These are phyloP conservation scores for Onychomys torridus DNA, from an alignment of 2,797 vertebrate species.

Conservation along the genomic window DNA sequence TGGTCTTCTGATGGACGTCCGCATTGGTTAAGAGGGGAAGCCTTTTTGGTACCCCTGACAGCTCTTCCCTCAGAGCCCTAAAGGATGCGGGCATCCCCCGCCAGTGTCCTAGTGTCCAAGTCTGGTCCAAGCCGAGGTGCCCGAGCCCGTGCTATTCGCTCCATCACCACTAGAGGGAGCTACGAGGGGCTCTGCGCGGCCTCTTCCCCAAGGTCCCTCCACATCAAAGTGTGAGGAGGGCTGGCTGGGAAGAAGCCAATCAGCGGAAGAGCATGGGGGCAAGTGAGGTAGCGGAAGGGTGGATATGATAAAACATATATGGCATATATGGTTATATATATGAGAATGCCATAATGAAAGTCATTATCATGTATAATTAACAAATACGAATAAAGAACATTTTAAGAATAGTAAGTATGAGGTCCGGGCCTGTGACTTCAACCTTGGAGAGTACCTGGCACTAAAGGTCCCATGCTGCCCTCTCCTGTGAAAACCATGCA, in stretches of 20 bases:
- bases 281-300: background rate
- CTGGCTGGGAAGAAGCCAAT: background rate
- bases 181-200: background rate
- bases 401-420: background rate
- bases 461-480: background rate
- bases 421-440: background rate
- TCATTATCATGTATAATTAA: background rate
- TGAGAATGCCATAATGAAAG: background rate
- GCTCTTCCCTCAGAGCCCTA: background rate
- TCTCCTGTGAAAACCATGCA: background rate
- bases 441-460: background rate
- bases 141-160: background rate
- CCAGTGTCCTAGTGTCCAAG: background rate
- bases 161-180: slow-evolving; percentile 78
- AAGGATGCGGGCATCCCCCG: background rate
- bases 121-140: background rate
- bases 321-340: background rate
- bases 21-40: background rate
- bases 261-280: background rate
- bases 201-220: background rate
- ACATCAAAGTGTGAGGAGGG: background rate
- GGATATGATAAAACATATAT: background rate
- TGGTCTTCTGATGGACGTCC: background rate
- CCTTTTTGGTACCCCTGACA: background rate
- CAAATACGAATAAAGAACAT: background rate